phyloP scores from a whole-genome alignment of 2,113 vertebrate genomes.

The Lutjanus erythropterus region DNA sequence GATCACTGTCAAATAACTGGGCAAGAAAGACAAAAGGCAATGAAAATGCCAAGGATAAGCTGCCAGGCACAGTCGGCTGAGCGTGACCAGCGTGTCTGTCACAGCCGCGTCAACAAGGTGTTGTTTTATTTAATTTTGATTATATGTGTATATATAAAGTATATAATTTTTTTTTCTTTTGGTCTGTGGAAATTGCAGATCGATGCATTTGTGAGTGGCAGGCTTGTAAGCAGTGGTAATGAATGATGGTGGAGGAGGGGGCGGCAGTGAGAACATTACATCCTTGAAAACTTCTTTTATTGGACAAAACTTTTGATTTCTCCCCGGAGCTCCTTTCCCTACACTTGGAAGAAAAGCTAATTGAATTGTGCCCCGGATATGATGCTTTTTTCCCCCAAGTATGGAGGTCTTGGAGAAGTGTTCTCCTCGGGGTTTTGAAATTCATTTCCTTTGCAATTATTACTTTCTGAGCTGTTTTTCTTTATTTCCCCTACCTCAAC shows the following conservation, averaged over 20 bases:
- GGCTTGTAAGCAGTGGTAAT: conserved; percentile 58
- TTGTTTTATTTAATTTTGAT: conserved; percentile 32
- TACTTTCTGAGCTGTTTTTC: conserved; percentile 74
- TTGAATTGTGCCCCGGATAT: conserved; percentile 79
- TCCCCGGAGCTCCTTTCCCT: conserved; percentile 65
- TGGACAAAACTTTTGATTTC: conserved; percentile 78
- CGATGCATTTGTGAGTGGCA: conserved; percentile 47
- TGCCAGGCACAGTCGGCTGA: conserved; percentile 56
- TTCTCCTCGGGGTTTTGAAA: conserved; percentile 78
- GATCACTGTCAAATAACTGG: conserved; percentile 79
- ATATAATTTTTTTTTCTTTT: conserved; percentile 43
- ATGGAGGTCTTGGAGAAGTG: conserved; percentile 67
- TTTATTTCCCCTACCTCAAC: conserved; percentile 65
- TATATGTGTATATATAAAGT: too few relatives aligned
- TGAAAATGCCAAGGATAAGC: conserved; percentile 61
- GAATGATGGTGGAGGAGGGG: conserved; percentile 25
- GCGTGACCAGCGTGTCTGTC: conserved; percentile 58
- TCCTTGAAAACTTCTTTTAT: conserved; percentile 75
- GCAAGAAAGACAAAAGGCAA: conserved; percentile 63
- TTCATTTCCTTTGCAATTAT: conserved; percentile 79
- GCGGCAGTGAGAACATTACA: conserved; percentile 50
- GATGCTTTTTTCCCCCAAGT: conserved; percentile 48
- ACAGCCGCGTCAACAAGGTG: conserved; percentile 40
- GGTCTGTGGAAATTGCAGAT: conserved; percentile 50
- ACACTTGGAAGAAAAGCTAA: conserved; percentile 73